phyloP scores from a whole-genome alignment of 2,888 invertebrate species.

The Ecliptopera silaceata region DNA sequence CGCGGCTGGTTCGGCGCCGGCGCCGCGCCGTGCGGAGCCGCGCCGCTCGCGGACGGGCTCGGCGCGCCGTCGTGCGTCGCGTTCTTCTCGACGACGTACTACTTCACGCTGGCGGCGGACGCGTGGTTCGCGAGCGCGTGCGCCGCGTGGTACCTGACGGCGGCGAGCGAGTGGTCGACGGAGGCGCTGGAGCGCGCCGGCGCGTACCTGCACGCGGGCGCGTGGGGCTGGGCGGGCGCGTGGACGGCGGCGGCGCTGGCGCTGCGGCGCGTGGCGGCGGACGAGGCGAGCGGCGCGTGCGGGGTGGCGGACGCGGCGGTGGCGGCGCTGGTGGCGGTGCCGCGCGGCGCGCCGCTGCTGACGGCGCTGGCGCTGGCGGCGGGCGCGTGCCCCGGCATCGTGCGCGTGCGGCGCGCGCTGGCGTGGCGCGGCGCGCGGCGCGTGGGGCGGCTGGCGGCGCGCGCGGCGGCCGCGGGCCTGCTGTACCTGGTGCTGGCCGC shows the following conservation, averaged over 20 bases:
- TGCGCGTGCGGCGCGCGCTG: constrained; percentile 86
- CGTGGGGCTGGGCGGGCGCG: constrained; percentile 94
- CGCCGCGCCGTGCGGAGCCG: constrained; percentile 61
- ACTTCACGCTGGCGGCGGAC: constrained; percentile 90
- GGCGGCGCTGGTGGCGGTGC: constrained; percentile 84
- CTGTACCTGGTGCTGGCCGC: constrained; percentile 90
- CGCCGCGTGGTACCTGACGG: constrained; percentile 94
- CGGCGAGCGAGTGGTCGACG: constrained; percentile 96
- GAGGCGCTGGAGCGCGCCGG: constrained; percentile 95
- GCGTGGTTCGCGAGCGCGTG: constrained; percentile 95
- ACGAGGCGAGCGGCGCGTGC: constrained; percentile 92
- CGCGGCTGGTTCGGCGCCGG: constrained; percentile 84
- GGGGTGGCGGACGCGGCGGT: constrained; percentile 85
- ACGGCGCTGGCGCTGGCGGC: constrained; percentile 88
- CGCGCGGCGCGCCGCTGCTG: constrained; percentile 85
- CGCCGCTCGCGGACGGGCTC: constrained; percentile 72
- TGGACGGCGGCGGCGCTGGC: constrained; percentile 92
- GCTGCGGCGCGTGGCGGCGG: constrained; percentile 89
- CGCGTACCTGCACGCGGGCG: constrained; percentile 92
- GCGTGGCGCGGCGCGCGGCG: constrained; percentile 85
- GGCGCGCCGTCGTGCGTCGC: constrained; percentile 86
- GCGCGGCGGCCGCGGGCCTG: constrained; percentile 90
- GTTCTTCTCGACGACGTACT: constrained; percentile 89
- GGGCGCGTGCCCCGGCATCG: constrained; percentile 89
- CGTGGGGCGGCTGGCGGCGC: constrained; percentile 87